Percentiles rank a stretch among this genome's conserved stretches.
Conservation (phyloP, 2,113 vertebrate genomes). For the Oreotrochilus melanogaster region DNA sequence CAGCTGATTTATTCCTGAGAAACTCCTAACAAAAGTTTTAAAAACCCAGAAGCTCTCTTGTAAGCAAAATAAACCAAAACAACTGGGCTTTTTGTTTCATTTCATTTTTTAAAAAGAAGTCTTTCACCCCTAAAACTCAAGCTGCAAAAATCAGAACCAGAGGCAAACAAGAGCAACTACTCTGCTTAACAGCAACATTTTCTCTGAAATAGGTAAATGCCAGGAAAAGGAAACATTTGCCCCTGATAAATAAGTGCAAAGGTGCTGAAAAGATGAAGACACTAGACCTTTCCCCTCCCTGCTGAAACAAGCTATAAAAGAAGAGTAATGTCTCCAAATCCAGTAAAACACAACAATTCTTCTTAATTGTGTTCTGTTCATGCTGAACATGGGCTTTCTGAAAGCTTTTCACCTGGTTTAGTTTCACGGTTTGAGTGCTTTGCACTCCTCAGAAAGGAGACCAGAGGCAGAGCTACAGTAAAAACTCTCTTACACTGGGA, state of each 20-base stretch:
- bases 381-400: neutral
- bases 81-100: neutral
- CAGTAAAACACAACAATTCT: neutral
- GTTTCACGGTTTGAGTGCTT: neutral
- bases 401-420: slow-evolving; percentile 5
- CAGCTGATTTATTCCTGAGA: slow-evolving; percentile 59
- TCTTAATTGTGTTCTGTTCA: neutral
- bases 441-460: neutral
- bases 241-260: neutral
- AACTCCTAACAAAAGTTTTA: slow-evolving; percentile 39
- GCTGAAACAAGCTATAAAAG: slow-evolving; percentile 1
- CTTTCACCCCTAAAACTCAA: slow-evolving; percentile 41
- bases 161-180: slow-evolving; percentile 41
- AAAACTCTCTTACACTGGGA: neutral
- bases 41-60: neutral
- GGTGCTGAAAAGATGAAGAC: slow-evolving; percentile 15
- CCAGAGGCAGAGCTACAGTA: neutral
- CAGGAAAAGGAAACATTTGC: slow-evolving; percentile 30
- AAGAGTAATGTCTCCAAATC: neutral
- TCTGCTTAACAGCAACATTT: slow-evolving; percentile 13
- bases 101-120: neutral
- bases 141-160: slow-evolving; percentile 29
- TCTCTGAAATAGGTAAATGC: slow-evolving; percentile 26
- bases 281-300: neutral
- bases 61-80: neutral